These are phyloP conservation scores for Psilanteris sp. DNA, from an alignment of 1,140 invertebrate species.

Conservation along the genomic window DNA sequence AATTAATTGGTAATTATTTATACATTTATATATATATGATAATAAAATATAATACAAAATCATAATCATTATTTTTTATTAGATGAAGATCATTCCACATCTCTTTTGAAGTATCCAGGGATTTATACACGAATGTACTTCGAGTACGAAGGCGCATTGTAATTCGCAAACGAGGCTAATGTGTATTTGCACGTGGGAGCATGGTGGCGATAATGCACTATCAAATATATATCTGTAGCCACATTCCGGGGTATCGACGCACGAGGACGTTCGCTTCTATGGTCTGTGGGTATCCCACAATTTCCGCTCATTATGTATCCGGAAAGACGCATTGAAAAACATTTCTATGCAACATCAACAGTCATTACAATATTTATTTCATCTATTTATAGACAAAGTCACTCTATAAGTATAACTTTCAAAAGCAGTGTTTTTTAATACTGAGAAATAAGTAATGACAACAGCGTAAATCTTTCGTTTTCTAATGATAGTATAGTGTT, in stretches of 20 bases:
- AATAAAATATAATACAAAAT: too few relatives aligned
- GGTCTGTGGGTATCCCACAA: constrained; percentile 40
- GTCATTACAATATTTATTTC: neutral
- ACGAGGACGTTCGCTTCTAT: constrained; percentile 11
- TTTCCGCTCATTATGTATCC: constrained; percentile 38
- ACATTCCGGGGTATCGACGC: constrained; percentile 15
- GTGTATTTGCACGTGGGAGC: constrained; percentile 24
- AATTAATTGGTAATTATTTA: too few relatives aligned
- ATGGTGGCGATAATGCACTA: constrained; percentile 36
- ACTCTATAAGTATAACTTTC: too few relatives aligned
- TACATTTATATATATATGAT: too few relatives aligned
- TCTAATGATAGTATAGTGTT: too few relatives aligned
- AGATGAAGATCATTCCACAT: too few relatives aligned
- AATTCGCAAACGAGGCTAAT: constrained; percentile 41
- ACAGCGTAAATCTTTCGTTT: too few relatives aligned
- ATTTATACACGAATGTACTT: neutral
- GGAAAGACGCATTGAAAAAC: constrained; percentile 20
- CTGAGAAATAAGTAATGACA: too few relatives aligned
- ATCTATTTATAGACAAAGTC: too few relatives aligned
- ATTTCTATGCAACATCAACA: neutral
- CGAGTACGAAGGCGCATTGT: constrained; percentile 3
- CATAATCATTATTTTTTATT: too few relatives aligned
- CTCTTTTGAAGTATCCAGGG: too few relatives aligned
- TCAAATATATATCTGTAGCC: constrained; percentile 25
- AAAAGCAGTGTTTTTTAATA: too few relatives aligned